Evolutionary conservation across 2,113 vertebrate genomes (phyloP), one percentile per base, ranked within the genome.

Genomic region (Lates calcarifer): DNA sequence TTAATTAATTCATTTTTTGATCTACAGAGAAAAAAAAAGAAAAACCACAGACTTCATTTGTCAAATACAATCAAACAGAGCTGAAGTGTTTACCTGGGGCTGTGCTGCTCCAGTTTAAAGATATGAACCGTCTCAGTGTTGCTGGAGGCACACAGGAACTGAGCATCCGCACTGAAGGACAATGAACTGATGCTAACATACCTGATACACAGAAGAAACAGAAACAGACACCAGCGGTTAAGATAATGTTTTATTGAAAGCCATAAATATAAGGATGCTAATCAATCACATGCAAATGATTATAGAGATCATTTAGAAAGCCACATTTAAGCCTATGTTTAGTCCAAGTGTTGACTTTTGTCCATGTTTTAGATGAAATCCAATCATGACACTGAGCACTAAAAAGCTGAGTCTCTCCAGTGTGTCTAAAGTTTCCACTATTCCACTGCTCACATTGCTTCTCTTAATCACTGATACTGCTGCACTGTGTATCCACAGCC

Each of bases 111-210:
- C 95, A 99, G 93, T 92, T 96, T 98, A 89, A 99, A 99, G 94
- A 99, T 96, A 87, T 99, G 97, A 81, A 99, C 96, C 0, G 97
- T 99, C 93, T 99, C 97, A 0, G 97, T 99, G 94, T 99, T 99
- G 92, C 97, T 99, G 33, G 97, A 98, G 24, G 97, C 96, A 13
- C 96, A 99, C 47, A 98, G 95, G 95, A 99, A 98, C 93, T 99
- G 97, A 0, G 96, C 96, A 55, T 99, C 97, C 70, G 96, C 95
- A 7, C 97, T 99, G 95, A 99, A 99, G 61, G 96, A 97, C 65
- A 99, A 89, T 0, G 97, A 98, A 86, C 96, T 96, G 92, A 99
- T 99, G 57, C 95, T 97, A 74, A 99, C 97, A 0, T 99, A 99
- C 94, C 97, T 99, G 81, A 82, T 12, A 84, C 39, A 81, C 57